These are phyloP conservation scores for Oxygymnocypris stewartii DNA, from an alignment of 2,113 vertebrate genomes.

Conservation along the genomic window DNA sequence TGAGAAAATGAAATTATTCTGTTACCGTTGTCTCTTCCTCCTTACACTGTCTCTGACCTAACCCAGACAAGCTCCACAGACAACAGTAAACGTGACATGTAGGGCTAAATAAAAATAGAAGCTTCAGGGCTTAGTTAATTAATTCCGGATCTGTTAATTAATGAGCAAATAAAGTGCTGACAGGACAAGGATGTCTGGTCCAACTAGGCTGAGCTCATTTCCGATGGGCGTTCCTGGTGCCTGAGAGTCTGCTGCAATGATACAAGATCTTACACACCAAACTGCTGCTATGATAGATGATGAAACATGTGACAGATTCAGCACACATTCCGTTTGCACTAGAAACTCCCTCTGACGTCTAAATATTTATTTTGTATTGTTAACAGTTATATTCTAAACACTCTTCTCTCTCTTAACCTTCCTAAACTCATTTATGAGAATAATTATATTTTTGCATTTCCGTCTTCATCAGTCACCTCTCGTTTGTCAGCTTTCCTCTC, in stretches of 20 bases:
- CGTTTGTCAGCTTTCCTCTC: constrained; percentile 21
- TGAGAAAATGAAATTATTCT: no score
- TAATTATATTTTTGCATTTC: constrained; percentile 49
- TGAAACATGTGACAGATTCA: not conserved
- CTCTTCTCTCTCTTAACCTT: not conserved
- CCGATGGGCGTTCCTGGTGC: not conserved
- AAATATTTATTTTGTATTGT: constrained; percentile 38
- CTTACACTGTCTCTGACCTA: not conserved
- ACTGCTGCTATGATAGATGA: constrained; percentile 17
- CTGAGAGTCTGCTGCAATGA: not conserved
- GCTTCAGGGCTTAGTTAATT: not conserved
- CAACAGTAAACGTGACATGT: not conserved
- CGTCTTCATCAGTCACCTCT: not conserved
- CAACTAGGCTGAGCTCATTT: not conserved
- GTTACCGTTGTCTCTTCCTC: no score
- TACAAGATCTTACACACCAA: not conserved
- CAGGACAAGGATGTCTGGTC: not conserved
- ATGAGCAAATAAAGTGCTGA: constrained; percentile 6
- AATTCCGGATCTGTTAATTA: constrained; percentile 1
- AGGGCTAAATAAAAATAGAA: not conserved
- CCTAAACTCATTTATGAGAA: constrained; percentile 25
- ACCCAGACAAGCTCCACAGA: not conserved
- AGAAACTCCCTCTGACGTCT: constrained; percentile 10
- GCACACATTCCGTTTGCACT: constrained; percentile 19
- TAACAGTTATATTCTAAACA: not conserved